A percentile compares a stretch with the other conserved stretches of the same genome.
Evolutionary conservation across 2,888 invertebrate species (phyloP).

Genomic region (Diloba caeruleocephala): DNA sequence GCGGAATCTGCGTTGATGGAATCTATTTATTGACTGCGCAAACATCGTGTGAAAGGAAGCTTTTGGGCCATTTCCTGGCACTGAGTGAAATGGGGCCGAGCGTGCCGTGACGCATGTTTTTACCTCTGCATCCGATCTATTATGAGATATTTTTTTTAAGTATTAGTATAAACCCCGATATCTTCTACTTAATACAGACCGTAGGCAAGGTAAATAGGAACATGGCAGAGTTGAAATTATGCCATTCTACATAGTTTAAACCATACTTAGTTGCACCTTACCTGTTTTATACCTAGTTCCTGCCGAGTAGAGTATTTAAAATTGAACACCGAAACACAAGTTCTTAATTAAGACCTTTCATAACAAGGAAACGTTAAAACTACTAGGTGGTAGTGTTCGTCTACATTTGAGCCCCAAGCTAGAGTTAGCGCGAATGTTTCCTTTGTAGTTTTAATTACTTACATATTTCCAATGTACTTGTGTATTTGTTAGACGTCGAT

Average conservation of each 20-base stretch:
- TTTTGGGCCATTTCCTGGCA: slow-evolving; percentile 84
- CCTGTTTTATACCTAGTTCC: slow-evolving; percentile 12
- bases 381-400: slow-evolving; percentile 20
- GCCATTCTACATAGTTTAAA: no score
- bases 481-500: slow-evolving; percentile 10
- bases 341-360: slow-evolving; percentile 53
- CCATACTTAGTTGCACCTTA: neutral
- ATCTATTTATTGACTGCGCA: slow-evolving; percentile 86
- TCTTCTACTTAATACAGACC: neutral
- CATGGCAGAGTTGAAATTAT: no score
- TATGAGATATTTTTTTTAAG: slow-evolving; percentile 69
- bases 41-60: slow-evolving; percentile 82
- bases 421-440: slow-evolving; percentile 27
- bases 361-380: slow-evolving; percentile 52
- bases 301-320: slow-evolving; percentile 28
- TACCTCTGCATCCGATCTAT: slow-evolving; percentile 79
- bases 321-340: slow-evolving; percentile 30
- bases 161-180: neutral
- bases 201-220: no score
- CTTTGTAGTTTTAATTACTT: slow-evolving; percentile 35
- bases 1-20: slow-evolving; percentile 66
- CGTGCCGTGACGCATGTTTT: slow-evolving; percentile 77
- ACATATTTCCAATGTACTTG: slow-evolving; percentile 15
- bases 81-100: slow-evolving; percentile 82
- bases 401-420: slow-evolving; percentile 13